Evolutionary conservation across 2,888 invertebrate genomes (phyloP).

Genomic region (Drosophila austrosaltans): DNA sequence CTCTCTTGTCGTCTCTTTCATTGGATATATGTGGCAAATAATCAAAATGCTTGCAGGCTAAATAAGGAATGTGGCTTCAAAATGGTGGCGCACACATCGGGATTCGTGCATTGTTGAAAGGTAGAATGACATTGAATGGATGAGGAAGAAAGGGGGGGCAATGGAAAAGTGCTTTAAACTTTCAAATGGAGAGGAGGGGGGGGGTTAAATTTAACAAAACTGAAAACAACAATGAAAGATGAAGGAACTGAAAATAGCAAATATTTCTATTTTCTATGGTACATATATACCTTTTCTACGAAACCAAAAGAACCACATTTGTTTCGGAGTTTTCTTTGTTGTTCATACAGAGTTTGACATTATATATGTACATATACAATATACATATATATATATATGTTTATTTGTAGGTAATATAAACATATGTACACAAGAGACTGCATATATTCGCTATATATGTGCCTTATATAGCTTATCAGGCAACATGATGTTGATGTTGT

Average conservation of each 20-base stretch:
- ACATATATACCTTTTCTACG: conserved; percentile 59
- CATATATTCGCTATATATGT: background rate
- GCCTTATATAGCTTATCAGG: background rate
- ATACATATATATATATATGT: background rate
- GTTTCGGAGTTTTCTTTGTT: conserved; percentile 28
- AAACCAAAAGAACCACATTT: conserved; percentile 66
- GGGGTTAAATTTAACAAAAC: conserved; percentile 12
- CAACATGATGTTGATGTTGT: background rate
- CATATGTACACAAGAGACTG: background rate
- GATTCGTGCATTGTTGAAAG: background rate
- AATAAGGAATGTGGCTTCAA: conserved; percentile 28
- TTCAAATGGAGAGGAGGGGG: background rate
- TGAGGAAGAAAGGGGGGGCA: background rate
- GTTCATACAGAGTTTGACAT: conserved; percentile 14
- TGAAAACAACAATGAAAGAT: conserved; percentile 29
- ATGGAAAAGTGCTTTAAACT: conserved; percentile 34
- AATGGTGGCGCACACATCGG: background rate
- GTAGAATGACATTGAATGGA: background rate
- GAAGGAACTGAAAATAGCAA: conserved; percentile 18
- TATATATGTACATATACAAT: conserved; percentile 10
- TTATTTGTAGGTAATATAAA: background rate
- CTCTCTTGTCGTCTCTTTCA: background rate
- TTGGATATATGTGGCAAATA: conserved; percentile 36
- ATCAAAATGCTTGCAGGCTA: conserved; percentile 38
- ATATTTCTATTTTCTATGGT: conserved; percentile 24